Conservation (phyloP, 2,888 invertebrate species). For the Leucoma salicis region DNA sequence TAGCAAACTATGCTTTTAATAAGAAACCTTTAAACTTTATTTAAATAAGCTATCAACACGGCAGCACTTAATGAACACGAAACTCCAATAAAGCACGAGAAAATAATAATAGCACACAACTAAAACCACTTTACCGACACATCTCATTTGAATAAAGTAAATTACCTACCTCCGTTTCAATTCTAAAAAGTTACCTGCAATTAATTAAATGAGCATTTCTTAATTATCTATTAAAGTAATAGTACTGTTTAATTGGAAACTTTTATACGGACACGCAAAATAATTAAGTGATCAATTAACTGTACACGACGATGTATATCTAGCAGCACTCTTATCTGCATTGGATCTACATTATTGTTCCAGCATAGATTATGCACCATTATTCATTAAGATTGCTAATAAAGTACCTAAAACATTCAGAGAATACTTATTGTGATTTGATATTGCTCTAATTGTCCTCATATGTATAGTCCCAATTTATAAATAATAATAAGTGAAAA, state of each 20-base stretch:
- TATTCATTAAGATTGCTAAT: conserved; percentile 3
- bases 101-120: conserved; percentile 78
- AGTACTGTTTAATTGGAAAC: conserved; percentile 72
- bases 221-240: conserved; percentile 78
- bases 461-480: too few species aligned
- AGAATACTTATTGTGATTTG: too few species aligned
- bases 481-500: too few species aligned
- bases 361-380: conserved; percentile 44
- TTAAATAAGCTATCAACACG: conserved; percentile 71
- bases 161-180: conserved; percentile 57
- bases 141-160: conserved; percentile 78
- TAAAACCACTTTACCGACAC: conserved; percentile 67
- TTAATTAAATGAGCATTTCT: conserved; percentile 74
- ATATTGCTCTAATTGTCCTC: too few species aligned
- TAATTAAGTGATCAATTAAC: conserved; percentile 80
- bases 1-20: conserved; percentile 44
- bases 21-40: conserved; percentile 59
- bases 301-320: conserved; percentile 61
- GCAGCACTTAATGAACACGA: conserved; percentile 68
- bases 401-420: conserved; percentile 29
- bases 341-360: conserved; percentile 58
- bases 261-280: conserved; percentile 73
- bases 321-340: conserved; percentile 54
- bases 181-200: conserved; percentile 65
- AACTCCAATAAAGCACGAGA: conserved; percentile 73